Evolutionary conservation across 2,888 invertebrate genomes (phyloP).

Genomic region (Lutraria lutraria): DNA sequence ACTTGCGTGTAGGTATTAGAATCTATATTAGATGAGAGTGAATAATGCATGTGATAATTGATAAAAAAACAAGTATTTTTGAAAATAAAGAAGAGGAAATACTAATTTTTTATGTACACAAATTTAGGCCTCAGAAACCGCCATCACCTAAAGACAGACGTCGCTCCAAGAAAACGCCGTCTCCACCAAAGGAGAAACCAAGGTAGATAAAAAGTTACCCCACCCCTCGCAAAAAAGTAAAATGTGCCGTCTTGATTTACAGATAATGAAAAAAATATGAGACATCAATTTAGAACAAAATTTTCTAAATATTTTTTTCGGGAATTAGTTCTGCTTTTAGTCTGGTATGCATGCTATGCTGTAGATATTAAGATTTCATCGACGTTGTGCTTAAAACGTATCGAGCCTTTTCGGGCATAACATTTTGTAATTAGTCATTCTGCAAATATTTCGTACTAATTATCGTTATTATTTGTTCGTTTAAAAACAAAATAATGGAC

Average conservation of each 20-base stretch:
- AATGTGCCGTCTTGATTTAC: background rate
- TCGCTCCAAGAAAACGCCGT: conserved; percentile 72
- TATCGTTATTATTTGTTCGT: background rate
- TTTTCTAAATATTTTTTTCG: background rate
- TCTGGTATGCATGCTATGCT: conserved; percentile 5
- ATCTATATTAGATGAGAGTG: background rate
- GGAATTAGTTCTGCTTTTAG: background rate
- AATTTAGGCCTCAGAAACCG: conserved; percentile 72
- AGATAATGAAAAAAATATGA: background rate
- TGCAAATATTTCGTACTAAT: background rate
- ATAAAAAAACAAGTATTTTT: background rate
- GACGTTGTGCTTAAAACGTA: background rate
- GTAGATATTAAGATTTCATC: background rate
- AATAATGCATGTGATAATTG: background rate
- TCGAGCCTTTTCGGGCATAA: conserved; percentile 1
- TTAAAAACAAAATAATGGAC: background rate
- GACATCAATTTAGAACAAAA: background rate
- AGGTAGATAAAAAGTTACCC: conserved; percentile 53
- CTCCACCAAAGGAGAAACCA: conserved; percentile 74
- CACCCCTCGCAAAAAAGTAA: background rate
- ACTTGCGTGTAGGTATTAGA: background rate
- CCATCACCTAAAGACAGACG: conserved; percentile 73
- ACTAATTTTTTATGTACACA: background rate
- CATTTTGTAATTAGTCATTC: background rate
- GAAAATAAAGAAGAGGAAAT: background rate